phyloP scores from a whole-genome alignment of 2,113 vertebrate species.

The Chloebia gouldiae region DNA sequence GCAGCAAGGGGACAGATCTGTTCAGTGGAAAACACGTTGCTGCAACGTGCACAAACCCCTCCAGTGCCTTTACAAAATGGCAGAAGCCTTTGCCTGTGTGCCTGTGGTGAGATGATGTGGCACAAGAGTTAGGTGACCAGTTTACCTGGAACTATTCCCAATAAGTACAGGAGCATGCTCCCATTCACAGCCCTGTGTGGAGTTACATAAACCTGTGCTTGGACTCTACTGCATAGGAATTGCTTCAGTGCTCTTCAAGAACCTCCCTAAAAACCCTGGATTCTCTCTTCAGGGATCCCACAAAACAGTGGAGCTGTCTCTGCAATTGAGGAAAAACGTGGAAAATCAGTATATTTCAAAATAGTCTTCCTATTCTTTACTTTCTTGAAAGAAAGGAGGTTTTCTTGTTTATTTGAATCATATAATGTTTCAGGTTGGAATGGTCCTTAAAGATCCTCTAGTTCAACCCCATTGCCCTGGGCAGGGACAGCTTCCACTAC shows the following conservation, averaged over 20 bases:
- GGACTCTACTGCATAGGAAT: background rate
- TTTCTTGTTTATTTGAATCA: background rate
- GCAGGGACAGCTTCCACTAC: background rate
- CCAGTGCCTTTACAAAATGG: background rate
- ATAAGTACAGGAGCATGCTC: background rate
- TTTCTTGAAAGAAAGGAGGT: background rate
- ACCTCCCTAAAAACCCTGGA: background rate
- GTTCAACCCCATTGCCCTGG: background rate
- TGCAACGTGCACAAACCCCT: accelerated
- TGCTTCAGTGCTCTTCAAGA: background rate
- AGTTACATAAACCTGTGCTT: background rate
- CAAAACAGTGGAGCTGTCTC: background rate
- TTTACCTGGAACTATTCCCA: background rate
- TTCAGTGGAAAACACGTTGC: background rate
- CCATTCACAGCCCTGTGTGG: background rate
- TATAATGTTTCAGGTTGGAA: background rate
- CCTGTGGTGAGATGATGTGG: accelerated
- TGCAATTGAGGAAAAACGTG: background rate
- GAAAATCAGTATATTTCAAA: background rate
- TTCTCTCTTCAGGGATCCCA: background rate
- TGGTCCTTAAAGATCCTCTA: background rate
- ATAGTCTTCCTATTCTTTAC: background rate
- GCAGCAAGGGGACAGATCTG: background rate
- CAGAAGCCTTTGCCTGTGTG: accelerated
- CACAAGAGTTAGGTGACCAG: background rate